Base-by-base conservation (phyloP, 2,888 invertebrate genomes). In the Chaetoderma sp. region DNA sequence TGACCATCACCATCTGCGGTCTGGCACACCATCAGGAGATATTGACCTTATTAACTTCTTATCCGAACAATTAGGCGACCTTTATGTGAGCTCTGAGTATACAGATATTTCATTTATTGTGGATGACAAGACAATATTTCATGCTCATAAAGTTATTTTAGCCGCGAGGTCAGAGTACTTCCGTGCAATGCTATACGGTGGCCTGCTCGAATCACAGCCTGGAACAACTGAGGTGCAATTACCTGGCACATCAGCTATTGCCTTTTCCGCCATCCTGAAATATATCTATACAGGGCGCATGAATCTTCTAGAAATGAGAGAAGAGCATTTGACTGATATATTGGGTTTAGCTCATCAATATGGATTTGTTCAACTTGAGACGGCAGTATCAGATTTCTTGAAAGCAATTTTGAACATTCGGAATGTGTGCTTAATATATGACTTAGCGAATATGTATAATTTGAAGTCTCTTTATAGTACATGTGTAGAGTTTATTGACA, bases 101-200 rank as follows among this genome's bases (percentile, higher is more conserved):
- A 93, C 94, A 8, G 98, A 98, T 88, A 92, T 98, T 60, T 92
- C 92, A 0, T 89, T 98, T 61, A 57, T 95, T 39, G 94, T 98
- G 55, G 95, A 95, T 83, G 93, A 92, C 70, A 88, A 90, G 68
- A 78, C 79, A 75, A n/a, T n/a, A n/a, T 90, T 93, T 68, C 89
- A 89, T 77, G 92, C 91, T 16, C 93, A 94, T 79, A 91, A 91
- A 85, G 91, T 97, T 4, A 94, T 99, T 76, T 89, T 99, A 60
- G 98, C 98, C 0, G 94, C 96, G 30, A 90, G 98, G 79, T 96
- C 97, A 83, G 94, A 97, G 79, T 99, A 98, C 88, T 99, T 98
- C 87, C 90, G 90, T 73, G 91, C 91, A 2, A 81, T 91, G 62
- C 82, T 91, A 32, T 91, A 86, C 86, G 90, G 91, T 45, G 91